phyloP scores from a whole-genome alignment of 2,888 invertebrate species.

The Papilio protenor region DNA sequence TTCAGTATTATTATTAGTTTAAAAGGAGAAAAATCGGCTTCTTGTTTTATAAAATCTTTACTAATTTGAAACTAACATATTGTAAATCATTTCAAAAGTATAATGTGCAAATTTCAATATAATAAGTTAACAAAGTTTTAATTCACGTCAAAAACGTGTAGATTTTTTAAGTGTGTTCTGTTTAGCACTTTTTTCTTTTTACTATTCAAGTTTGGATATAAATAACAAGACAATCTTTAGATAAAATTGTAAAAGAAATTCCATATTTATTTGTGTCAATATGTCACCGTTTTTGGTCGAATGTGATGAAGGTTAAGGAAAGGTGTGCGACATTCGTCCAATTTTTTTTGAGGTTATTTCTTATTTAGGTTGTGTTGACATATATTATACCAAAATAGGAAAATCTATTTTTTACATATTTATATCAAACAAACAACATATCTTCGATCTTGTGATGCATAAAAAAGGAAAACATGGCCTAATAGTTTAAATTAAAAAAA shows the following conservation, averaged over 20 bases:
- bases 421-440: not conserved
- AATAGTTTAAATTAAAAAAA: not conserved
- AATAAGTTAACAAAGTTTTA: too few species aligned
- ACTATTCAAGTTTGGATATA: not conserved
- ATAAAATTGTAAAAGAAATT: constrained; percentile 6
- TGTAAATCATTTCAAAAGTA: too few species aligned
- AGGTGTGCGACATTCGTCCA: constrained; percentile 16
- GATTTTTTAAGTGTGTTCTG: too few species aligned
- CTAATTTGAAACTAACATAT: too few species aligned
- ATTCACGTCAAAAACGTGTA: too few species aligned
- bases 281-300: constrained; percentile 24
- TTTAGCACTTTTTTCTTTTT: not conserved
- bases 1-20: not conserved
- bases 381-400: constrained; percentile 19
- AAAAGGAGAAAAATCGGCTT: too few species aligned
- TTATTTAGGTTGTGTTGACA: constrained; percentile 29
- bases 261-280: not conserved
- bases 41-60: too few species aligned
- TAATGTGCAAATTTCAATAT: too few species aligned
- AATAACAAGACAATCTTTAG: not conserved
- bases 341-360: constrained; percentile 41
- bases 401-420: constrained; percentile 6
- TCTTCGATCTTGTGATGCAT: not conserved
- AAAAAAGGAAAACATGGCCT: not conserved
- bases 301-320: constrained; percentile 39